These are phyloP conservation scores for Diprion similis DNA, from an alignment of 1,140 invertebrate species.

Conservation along the genomic window DNA sequence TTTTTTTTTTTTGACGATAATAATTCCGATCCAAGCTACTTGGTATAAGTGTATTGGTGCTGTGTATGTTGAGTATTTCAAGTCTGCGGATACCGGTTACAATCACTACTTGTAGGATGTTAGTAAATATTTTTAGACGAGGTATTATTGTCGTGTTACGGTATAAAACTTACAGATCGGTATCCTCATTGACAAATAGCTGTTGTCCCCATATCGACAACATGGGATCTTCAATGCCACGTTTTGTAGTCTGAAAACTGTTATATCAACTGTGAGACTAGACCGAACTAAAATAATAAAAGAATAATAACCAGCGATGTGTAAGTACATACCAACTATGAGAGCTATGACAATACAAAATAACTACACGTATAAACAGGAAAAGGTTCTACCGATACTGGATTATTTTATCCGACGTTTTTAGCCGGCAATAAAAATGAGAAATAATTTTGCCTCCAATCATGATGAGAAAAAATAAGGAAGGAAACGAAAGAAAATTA, in stretches of 20 bases:
- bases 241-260: conserved; percentile 95
- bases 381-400: conserved; percentile 5
- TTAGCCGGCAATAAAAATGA: too few relatives aligned
- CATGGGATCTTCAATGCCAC: conserved; percentile 96
- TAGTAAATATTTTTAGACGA: too few relatives aligned
- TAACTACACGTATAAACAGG: conserved; percentile 2
- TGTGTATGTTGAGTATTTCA: background rate
- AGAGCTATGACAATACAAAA: background rate
- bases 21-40: too few relatives aligned
- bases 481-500: background rate
- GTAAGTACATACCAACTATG: background rate
- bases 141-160: too few relatives aligned
- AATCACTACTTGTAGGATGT: background rate
- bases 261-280: conserved; percentile 34
- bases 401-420: background rate
- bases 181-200: conserved; percentile 95
- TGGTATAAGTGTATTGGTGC: conserved; percentile 4
- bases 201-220: conserved; percentile 96
- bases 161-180: conserved; percentile 85
- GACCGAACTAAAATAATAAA: conserved; percentile 6
- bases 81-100: background rate
- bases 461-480: too few relatives aligned
- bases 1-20: too few relatives aligned
- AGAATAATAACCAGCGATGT: conserved; percentile 5
- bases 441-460: too few relatives aligned